Evolutionary conservation across 2,888 invertebrate species (phyloP), one percentile per base, ranked within the genome.

Genomic region (Fragum sueziense): DNA sequence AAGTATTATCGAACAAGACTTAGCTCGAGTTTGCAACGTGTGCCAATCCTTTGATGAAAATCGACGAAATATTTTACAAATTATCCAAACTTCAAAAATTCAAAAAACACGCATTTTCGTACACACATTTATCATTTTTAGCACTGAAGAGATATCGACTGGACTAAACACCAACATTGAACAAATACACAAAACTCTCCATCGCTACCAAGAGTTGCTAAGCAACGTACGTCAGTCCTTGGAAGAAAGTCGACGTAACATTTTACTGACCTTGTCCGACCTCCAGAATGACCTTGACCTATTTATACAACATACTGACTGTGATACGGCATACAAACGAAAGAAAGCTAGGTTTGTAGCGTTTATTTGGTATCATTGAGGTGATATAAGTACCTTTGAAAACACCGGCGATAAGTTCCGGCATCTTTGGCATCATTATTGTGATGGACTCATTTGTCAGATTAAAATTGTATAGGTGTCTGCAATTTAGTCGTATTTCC

Each of bases 271-370:
- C 34, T 74, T 84, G 29, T 75, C 41, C 22, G 54, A 67, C n/a
- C 67, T 84, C 22, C 80, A 84, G 17, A 71, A 75, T 47, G 83
- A 84, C 41, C 76, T 84, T 0, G 51, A 76, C 65, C 37, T 68
- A n/a, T 78, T 84, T 41, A 74, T 78, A 0, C 47, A 76, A 51
- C 75, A 78, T 51, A 78, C 78, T 1, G 70, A 74, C 27, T 73
- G 70, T 52, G 78, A 74, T 34, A 76, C 51, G n/a, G 76, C 78
- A 7, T 47, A 76, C 2, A 76, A 80, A n/a, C 34, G 80, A 27
- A 67, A 75, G 31, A 73, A 70, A 52, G 76, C 78, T 0, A 80
- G 78, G 80, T 79, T 34, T 4, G 31, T 37, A 47, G 47, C 2
- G 3, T 54, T 37, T n/a, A n/a, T n/a, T n/a, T n/a, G n/a, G n/a